A percentile compares a stretch with the other conserved stretches of the same genome.
Conservation (phyloP, 1,140 invertebrate species). For the Neuroterus valhalla region DNA sequence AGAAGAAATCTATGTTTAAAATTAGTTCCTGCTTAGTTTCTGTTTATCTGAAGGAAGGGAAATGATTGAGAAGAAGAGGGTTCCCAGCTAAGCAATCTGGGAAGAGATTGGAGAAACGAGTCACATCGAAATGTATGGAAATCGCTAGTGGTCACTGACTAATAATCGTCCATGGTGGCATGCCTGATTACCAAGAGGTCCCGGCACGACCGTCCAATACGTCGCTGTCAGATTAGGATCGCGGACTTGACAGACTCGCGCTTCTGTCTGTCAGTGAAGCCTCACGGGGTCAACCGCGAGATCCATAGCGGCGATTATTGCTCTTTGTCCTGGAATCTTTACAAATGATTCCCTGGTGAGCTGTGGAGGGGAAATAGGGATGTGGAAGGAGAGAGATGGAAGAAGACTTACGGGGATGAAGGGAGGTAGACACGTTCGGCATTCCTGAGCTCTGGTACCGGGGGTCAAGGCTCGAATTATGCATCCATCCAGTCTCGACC, state of each 20-base stretch:
- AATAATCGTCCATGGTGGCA: constrained; percentile 59
- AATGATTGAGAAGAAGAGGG: constrained; percentile 35
- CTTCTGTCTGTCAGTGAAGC: constrained; percentile 70
- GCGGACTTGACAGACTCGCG: constrained; percentile 71
- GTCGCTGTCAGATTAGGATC: constrained; percentile 73
- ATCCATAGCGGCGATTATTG: constrained; percentile 64
- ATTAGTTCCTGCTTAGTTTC: too few relatives aligned
- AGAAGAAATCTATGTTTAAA: too few relatives aligned
- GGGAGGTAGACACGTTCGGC: constrained; percentile 58
- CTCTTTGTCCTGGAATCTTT: constrained; percentile 71
- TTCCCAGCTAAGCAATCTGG: constrained; percentile 47
- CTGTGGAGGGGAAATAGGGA: constrained; percentile 48
- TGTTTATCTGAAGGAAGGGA: background rate
- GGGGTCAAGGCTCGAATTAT: constrained; percentile 59
- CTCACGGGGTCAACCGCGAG: constrained; percentile 60
- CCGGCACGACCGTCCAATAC: constrained; percentile 61
- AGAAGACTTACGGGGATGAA: constrained; percentile 52
- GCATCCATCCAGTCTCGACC: constrained; percentile 52
- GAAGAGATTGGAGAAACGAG: constrained; percentile 45
- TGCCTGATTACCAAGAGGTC: constrained; percentile 50
- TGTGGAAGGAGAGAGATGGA: constrained; percentile 53
- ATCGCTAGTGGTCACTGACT: constrained; percentile 58
- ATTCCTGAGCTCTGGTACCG: constrained; percentile 51
- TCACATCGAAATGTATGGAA: constrained; percentile 62
- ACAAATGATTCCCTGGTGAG: constrained; percentile 65